Evolutionary conservation across 2,113 vertebrate species (phyloP).

Genomic region (Hiodon tergisus): DNA sequence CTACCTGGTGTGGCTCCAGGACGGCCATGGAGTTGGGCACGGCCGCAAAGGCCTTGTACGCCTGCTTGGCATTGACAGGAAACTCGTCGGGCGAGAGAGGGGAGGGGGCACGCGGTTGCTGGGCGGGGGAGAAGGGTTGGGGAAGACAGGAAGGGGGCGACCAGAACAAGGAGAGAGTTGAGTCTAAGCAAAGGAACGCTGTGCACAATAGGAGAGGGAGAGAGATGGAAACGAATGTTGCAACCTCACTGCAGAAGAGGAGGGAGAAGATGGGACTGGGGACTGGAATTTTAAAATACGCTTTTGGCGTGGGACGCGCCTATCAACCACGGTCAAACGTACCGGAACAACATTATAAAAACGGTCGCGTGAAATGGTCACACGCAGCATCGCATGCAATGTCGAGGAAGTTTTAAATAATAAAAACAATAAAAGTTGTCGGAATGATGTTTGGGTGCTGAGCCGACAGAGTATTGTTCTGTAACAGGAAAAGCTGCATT

Average conservation of each 20-base stretch:
- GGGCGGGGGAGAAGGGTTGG: slow-evolving; percentile 24
- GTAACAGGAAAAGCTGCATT: no score
- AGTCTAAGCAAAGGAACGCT: background rate
- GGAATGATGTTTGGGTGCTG: no score
- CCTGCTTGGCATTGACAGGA: slow-evolving; percentile 80
- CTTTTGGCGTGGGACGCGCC: no score
- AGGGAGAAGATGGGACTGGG: slow-evolving; percentile 12
- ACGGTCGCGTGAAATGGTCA: no score
- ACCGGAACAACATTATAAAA: no score
- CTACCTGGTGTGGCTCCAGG: slow-evolving; percentile 76
- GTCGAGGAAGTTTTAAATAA: no score
- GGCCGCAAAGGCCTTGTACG: slow-evolving; percentile 89
- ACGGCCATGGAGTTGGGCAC: slow-evolving; percentile 73
- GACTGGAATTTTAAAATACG: background rate
- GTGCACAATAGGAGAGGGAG: slow-evolving; percentile 32
- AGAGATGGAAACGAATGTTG: background rate
- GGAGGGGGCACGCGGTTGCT: slow-evolving; percentile 64
- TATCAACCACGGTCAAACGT: no score
- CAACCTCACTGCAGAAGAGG: background rate
- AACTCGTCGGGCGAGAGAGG: slow-evolving; percentile 72
- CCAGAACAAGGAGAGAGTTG: slow-evolving; percentile 1
- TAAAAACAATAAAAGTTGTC: no score
- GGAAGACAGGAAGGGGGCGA: slow-evolving; percentile 18
- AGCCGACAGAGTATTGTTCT: no score
- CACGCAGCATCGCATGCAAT: no score